phyloP scores from a whole-genome alignment of 2,888 invertebrate species.

The Creontiades dilutus region DNA sequence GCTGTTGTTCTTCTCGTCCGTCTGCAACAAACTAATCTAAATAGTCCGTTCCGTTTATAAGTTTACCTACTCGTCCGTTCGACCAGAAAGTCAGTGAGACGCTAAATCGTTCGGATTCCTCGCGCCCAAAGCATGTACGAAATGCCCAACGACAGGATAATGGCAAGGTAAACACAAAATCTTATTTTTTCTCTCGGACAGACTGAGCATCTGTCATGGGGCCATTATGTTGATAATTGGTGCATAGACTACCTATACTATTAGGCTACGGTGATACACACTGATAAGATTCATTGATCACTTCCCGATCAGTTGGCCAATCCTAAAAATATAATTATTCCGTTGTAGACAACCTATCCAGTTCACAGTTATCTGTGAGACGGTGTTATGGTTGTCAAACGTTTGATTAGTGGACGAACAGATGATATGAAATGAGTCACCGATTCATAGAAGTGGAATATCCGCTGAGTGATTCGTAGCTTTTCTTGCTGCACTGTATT shows the following conservation, averaged over 20 bases:
- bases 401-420: neutral
- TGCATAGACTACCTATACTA: neutral
- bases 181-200: neutral
- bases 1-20: neutral
- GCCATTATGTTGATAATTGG: constrained; percentile 5
- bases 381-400: too few species aligned
- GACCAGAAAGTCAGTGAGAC: constrained; percentile 2
- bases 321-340: too few species aligned
- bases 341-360: too few species aligned
- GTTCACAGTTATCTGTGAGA: too few species aligned
- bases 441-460: neutral
- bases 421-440: neutral
- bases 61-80: constrained; percentile 5
- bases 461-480: neutral
- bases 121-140: neutral
- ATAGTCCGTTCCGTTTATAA: neutral
- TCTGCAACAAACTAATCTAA: constrained; percentile 33
- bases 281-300: neutral
- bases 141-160: neutral
- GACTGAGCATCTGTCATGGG: neutral
- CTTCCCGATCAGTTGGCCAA: too few species aligned
- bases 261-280: neutral
- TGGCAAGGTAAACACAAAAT: neutral
- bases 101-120: neutral
- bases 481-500: neutral